Conservation (phyloP, 2,888 invertebrate species). For the Pachycephus smyrnensis region DNA sequence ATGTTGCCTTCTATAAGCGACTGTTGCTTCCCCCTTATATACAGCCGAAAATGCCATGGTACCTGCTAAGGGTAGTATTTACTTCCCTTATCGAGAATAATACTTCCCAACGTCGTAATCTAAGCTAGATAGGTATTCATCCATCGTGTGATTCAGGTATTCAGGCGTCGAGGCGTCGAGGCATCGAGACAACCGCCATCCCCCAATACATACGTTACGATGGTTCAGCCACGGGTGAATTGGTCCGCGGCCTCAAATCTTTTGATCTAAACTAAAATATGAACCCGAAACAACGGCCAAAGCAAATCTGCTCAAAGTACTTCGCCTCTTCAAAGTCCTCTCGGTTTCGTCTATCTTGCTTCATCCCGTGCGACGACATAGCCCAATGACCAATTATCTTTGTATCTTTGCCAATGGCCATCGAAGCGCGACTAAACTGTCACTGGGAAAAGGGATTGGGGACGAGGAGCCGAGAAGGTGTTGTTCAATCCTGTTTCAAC, state of each 20-base stretch:
- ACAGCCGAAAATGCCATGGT: not conserved
- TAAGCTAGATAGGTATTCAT: not conserved
- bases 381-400: slow-evolving; percentile 66
- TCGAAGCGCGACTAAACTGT: slow-evolving; percentile 59
- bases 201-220: slow-evolving; percentile 19
- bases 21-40: not conserved
- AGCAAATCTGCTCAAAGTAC: slow-evolving; percentile 65
- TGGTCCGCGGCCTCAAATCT: slow-evolving; percentile 56
- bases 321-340: slow-evolving; percentile 20
- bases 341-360: slow-evolving; percentile 53
- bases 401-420: slow-evolving; percentile 65
- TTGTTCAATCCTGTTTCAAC: not conserved
- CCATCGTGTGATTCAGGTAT: not conserved
- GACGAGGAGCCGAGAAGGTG: not conserved
- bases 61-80: not conserved
- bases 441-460: slow-evolving; percentile 56
- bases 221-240: slow-evolving; percentile 62
- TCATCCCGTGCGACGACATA: slow-evolving; percentile 51
- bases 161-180: not conserved
- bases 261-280: slow-evolving; percentile 66
- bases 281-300: slow-evolving; percentile 65
- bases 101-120: not conserved
- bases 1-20: not conserved
- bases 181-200: not conserved
- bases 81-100: not conserved